A percentile compares a stretch with the other conserved stretches of the same genome.
phyloP scores from a whole-genome alignment of 2,888 invertebrate genomes.

The Trichogramma evanescens region DNA sequence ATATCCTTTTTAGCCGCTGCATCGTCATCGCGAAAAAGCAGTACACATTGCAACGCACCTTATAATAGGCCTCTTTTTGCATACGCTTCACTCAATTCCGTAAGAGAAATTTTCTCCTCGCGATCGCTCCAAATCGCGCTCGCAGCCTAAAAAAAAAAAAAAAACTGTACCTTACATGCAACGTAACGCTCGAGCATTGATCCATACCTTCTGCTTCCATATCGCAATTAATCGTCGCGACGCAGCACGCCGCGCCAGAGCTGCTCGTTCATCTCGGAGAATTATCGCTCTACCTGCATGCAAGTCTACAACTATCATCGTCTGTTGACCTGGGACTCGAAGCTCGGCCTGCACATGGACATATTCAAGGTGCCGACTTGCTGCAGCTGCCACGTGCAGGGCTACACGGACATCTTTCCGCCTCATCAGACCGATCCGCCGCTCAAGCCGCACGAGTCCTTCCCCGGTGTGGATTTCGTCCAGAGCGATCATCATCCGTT shows the following conservation, averaged over 20 bases:
- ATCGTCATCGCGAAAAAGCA: no score
- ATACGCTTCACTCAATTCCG: no score
- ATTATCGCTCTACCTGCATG: constrained; percentile 71
- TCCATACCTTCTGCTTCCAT: no score
- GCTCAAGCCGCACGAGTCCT: constrained; percentile 51
- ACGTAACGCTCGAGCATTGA: no score
- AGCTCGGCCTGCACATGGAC: constrained; percentile 73
- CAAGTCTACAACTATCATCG: constrained; percentile 81
- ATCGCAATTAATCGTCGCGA: no score
- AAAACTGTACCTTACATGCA: no score
- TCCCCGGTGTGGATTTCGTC: constrained; percentile 53
- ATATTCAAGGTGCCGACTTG: constrained; percentile 79
- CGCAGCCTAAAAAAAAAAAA: no score
- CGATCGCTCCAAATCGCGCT: no score
- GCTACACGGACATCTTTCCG: constrained; percentile 64
- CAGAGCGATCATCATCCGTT: constrained; percentile 13
- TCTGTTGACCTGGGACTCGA: constrained; percentile 73
- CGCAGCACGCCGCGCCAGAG: constrained; percentile 64
- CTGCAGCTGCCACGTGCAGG: constrained; percentile 75
- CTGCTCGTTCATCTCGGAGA: constrained; percentile 72
- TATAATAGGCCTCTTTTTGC: no score
- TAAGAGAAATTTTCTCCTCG: no score
- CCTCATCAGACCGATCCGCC: constrained; percentile 55
- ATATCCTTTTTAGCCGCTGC: no score
- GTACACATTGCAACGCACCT: no score